Evolutionary conservation across 2,113 vertebrate genomes (phyloP).

Genomic region (Pitta sordida): DNA sequence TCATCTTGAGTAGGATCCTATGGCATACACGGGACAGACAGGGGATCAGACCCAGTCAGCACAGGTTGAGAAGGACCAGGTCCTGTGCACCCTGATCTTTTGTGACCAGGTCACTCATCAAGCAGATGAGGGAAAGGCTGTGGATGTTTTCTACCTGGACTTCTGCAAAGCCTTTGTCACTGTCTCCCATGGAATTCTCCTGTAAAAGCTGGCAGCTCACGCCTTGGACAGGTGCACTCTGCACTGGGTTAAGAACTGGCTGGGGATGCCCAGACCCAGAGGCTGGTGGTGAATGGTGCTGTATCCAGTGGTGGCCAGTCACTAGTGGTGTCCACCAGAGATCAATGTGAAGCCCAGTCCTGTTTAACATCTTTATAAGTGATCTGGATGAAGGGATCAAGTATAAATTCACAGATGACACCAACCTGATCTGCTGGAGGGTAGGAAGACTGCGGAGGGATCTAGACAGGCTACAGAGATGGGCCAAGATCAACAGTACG

Average conservation of each 20-base stretch:
- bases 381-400: neutral
- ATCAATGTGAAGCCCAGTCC: neutral
- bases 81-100: neutral
- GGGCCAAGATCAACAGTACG: neutral
- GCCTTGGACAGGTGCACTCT: neutral
- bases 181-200: neutral
- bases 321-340: neutral
- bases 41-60: neutral
- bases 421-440: neutral
- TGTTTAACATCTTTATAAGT: too few relatives aligned
- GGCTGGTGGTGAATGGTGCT: neutral
- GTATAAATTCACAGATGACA: neutral
- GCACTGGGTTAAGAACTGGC: neutral
- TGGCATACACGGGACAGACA: neutral
- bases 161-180: neutral
- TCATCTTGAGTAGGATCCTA: neutral
- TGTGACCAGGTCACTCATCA: neutral
- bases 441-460: neutral
- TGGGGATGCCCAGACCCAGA: neutral
- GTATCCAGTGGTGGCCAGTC: neutral
- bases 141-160: neutral
- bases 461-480: neutral
- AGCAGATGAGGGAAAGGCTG: neutral
- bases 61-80: neutral
- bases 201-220: neutral